A percentile compares a stretch with the other conserved stretches of the same genome.
These are phyloP conservation scores for Allacma fusca DNA, from an alignment of 2,888 invertebrate species.

Conservation along the genomic window DNA sequence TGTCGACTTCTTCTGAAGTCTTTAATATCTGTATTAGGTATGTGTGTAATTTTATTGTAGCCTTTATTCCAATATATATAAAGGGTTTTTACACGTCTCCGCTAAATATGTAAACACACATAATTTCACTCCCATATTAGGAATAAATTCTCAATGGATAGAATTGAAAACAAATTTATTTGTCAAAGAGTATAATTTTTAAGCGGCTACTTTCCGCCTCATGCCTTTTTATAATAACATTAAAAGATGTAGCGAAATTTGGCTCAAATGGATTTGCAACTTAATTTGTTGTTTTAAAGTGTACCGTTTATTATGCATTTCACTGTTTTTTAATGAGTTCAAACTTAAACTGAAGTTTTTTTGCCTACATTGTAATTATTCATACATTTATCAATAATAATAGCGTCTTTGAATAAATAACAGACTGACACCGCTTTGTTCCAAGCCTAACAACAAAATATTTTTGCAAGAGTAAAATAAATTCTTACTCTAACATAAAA, in stretches of 20 bases:
- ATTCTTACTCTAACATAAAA: no score
- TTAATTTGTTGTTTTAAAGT: neutral
- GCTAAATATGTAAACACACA: no score
- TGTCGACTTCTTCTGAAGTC: neutral
- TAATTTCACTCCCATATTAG: neutral
- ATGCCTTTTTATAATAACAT: no score
- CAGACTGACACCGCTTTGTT: neutral
- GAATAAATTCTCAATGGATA: neutral
- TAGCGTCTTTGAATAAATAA: conserved; percentile 26
- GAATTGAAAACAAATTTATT: no score
- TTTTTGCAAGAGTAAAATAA: neutral
- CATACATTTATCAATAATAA: neutral
- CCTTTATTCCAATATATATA: no score
- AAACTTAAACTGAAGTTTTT: neutral
- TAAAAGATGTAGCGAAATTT: neutral
- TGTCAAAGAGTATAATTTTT: no score
- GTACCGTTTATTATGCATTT: conserved; percentile 15
- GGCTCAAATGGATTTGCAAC: neutral
- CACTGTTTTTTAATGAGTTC: conserved; percentile 9
- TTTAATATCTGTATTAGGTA: neutral
- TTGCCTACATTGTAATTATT: neutral
- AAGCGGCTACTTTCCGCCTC: no score
- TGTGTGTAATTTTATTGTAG: no score
- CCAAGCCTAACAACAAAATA: neutral
- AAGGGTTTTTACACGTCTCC: no score